Conservation (phyloP, 2,113 vertebrate species). For the Mionectes macconnelli region DNA sequence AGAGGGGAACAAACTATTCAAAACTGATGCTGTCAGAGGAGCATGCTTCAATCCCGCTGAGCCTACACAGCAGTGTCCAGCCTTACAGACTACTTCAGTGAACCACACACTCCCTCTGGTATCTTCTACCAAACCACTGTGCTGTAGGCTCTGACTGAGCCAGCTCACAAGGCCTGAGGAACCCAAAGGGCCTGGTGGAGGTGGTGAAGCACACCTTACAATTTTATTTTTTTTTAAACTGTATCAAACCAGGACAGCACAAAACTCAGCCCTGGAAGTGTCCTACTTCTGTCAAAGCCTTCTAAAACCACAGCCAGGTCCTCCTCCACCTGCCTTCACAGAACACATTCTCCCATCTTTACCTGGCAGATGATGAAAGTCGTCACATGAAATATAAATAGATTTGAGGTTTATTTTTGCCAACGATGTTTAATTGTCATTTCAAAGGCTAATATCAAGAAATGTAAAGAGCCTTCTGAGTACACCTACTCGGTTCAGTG, state of each 20-base stretch:
- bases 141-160: neutral
- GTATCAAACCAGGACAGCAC: neutral
- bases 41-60: accelerated
- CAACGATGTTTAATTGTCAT: constrained; percentile 14
- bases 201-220: neutral
- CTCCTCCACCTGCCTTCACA: neutral
- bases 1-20: neutral
- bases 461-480: neutral
- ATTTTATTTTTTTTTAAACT: neutral
- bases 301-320: neutral
- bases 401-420: constrained; percentile 21
- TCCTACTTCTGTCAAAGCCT: constrained; percentile 6
- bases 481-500: neutral
- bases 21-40: neutral
- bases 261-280: neutral
- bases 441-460: constrained; percentile 39
- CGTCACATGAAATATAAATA: neutral
- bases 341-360: neutral
- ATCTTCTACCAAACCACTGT: neutral
- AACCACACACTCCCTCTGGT: neutral
- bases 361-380: constrained; percentile 38
- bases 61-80: neutral
- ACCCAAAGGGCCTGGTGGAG: neutral
- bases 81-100: neutral
- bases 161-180: neutral